Evolutionary conservation across 2,888 invertebrate genomes (phyloP).

Genomic region (Leucoptera coffeella): DNA sequence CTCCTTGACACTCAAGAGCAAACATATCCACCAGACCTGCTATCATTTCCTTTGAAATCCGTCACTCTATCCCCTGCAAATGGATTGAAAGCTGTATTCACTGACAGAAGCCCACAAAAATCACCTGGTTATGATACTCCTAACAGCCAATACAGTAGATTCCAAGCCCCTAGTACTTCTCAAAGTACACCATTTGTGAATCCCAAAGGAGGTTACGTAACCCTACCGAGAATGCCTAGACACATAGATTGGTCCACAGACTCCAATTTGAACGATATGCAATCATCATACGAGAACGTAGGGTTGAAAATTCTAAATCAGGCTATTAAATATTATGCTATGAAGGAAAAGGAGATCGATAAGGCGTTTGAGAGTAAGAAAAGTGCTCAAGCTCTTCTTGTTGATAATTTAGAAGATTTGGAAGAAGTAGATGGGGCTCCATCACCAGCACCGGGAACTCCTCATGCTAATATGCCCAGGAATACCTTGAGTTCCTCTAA

Average conservation of each 20-base stretch:
- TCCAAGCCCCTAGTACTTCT: slow-evolving; percentile 60
- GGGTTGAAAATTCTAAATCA: slow-evolving; percentile 80
- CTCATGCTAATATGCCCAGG: slow-evolving; percentile 35
- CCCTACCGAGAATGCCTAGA: slow-evolving; percentile 74
- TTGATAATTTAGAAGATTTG: slow-evolving; percentile 17
- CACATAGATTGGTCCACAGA: slow-evolving; percentile 63
- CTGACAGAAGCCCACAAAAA: slow-evolving; percentile 24
- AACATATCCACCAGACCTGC: slow-evolving; percentile 73
- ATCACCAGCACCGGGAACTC: slow-evolving; percentile 45
- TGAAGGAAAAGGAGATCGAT: slow-evolving; percentile 65
- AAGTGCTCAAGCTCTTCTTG: slow-evolving; percentile 32
- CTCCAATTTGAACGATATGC: slow-evolving; percentile 30
- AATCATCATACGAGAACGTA: slow-evolving; percentile 67
- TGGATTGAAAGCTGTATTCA: slow-evolving; percentile 12
- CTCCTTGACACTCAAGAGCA: slow-evolving; percentile 41
- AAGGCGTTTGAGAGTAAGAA: slow-evolving; percentile 47
- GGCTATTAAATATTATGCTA: slow-evolving; percentile 68
- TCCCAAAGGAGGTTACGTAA: slow-evolving; percentile 75
- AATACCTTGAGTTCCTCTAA: slow-evolving; percentile 48
- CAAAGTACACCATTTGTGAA: slow-evolving; percentile 49
- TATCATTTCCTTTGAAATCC: slow-evolving; percentile 63
- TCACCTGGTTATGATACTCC: slow-evolving; percentile 32
- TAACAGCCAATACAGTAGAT: slow-evolving; percentile 24
- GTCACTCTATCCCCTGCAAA: slow-evolving; percentile 47
- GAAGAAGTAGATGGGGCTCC: slow-evolving; percentile 45